These are phyloP conservation scores for Dermatophagoides farinae DNA, from an alignment of 1,140 invertebrate species.

Conservation along the genomic window DNA sequence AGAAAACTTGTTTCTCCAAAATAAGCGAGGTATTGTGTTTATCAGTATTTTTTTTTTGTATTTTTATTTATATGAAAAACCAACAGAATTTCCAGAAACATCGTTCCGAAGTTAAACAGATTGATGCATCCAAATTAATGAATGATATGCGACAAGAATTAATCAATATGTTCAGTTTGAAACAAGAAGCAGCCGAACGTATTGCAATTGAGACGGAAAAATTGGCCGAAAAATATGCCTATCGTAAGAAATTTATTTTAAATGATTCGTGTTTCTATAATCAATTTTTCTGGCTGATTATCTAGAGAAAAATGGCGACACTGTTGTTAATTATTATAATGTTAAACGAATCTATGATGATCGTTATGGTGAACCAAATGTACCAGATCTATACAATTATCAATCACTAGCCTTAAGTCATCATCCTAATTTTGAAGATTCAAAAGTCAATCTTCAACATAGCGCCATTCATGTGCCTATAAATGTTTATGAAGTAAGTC, in stretches of 20 bases:
- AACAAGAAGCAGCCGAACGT: slow-evolving; percentile 17
- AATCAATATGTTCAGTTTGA: slow-evolving; percentile 19
- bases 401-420: slow-evolving; percentile 34
- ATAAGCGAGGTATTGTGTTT: not conserved
- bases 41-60: not conserved
- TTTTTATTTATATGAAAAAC: not conserved
- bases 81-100: not conserved
- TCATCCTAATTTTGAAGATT: slow-evolving; percentile 55
- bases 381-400: not conserved
- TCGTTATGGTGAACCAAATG: not conserved
- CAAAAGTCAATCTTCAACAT: slow-evolving; percentile 53
- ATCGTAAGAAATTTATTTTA: not conserved
- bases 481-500: slow-evolving; percentile 55
- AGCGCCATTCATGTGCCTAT: slow-evolving; percentile 84
- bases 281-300: not conserved
- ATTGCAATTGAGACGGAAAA: slow-evolving; percentile 10
- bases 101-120: slow-evolving; percentile 6
- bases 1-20: not conserved
- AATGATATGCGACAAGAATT: slow-evolving; percentile 20
- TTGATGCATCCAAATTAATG: slow-evolving; percentile 19
- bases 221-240: slow-evolving; percentile 9
- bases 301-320: not conserved
- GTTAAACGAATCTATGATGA: slow-evolving; percentile 5
- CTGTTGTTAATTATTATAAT: not conserved
- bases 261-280: not conserved